Conservation (phyloP, 1,140 invertebrate genomes). For the Temnothorax nylanderi region DNA sequence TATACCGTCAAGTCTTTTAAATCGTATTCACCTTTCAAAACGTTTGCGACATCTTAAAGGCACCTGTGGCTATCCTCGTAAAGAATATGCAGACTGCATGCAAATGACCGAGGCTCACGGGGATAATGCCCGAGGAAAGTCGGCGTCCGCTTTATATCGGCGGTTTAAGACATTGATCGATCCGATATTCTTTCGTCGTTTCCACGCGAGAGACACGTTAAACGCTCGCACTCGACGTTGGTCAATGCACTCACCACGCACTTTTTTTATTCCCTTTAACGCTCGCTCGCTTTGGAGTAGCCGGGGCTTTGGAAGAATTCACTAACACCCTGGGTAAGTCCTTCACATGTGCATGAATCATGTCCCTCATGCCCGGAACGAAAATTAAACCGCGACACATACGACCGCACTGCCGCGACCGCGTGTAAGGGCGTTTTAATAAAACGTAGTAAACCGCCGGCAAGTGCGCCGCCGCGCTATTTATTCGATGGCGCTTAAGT, state of each 20-base stretch:
- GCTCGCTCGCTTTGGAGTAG: slow-evolving; percentile 81
- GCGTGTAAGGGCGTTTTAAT: slow-evolving; percentile 40
- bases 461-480: slow-evolving; percentile 18
- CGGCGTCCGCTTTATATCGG: not conserved
- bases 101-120: slow-evolving; percentile 47
- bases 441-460: slow-evolving; percentile 31
- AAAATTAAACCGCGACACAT: slow-evolving; percentile 68
- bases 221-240: slow-evolving; percentile 36
- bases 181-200: slow-evolving; percentile 34
- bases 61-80: slow-evolving; percentile 56
- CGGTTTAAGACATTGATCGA: slow-evolving; percentile 25
- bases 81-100: slow-evolving; percentile 50
- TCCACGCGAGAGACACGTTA: slow-evolving; percentile 39
- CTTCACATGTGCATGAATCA: slow-evolving; percentile 50
- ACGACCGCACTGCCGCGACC: slow-evolving; percentile 1
- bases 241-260: slow-evolving; percentile 52
- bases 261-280: slow-evolving; percentile 73
- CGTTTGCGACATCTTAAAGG: slow-evolving; percentile 55
- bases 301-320: slow-evolving; percentile 82
- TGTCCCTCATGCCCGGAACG: slow-evolving; percentile 40
- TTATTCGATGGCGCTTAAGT: slow-evolving; percentile 48
- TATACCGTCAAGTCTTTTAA: slow-evolving; percentile 50
- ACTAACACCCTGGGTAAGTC: slow-evolving; percentile 84
- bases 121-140: slow-evolving; percentile 43
- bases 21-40: slow-evolving; percentile 71